A percentile compares a stretch with the other conserved stretches of the same genome.
phyloP scores from a whole-genome alignment of 35 echinoderm and acorn worm genomes.

The Chiridota heheva region DNA sequence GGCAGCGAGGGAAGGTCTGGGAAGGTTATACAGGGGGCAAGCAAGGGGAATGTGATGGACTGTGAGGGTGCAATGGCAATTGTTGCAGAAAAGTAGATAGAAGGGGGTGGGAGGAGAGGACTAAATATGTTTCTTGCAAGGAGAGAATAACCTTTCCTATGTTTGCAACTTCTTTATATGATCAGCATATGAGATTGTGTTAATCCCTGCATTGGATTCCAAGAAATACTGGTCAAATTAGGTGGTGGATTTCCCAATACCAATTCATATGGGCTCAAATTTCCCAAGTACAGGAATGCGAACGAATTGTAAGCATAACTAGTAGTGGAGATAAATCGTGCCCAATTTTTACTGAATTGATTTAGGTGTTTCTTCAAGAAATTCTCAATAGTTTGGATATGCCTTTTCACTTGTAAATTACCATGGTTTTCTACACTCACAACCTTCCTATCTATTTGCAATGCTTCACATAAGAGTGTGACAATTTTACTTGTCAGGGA shows the following conservation, averaged over 20 bases:
- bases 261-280: constrained; percentile 1
- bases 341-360: constrained; percentile 27
- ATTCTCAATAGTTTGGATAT: constrained; percentile 19
- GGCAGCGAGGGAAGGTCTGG: too few species aligned
- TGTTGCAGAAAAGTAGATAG: too few species aligned
- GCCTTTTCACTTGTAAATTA: constrained; percentile 24
- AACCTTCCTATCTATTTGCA: constrained; percentile 1
- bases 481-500: constrained; percentile 45
- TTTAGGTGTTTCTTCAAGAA: constrained; percentile 24
- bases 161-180: neutral
- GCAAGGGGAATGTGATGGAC: too few species aligned
- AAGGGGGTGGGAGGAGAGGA: too few species aligned
- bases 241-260: neutral
- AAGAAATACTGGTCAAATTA: neutral
- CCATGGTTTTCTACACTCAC: constrained; percentile 38
- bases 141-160: too few species aligned
- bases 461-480: constrained; percentile 1
- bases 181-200: too few species aligned
- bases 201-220: neutral
- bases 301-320: constrained; percentile 29
- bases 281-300: constrained; percentile 17
- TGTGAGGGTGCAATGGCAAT: too few species aligned
- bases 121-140: too few species aligned
- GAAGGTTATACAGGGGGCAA: too few species aligned
- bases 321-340: neutral